Percentiles rank a stretch among this genome's conserved stretches.
Evolutionary conservation across 2,113 vertebrate species (phyloP).

Genomic region (Propithecus coquereli): DNA sequence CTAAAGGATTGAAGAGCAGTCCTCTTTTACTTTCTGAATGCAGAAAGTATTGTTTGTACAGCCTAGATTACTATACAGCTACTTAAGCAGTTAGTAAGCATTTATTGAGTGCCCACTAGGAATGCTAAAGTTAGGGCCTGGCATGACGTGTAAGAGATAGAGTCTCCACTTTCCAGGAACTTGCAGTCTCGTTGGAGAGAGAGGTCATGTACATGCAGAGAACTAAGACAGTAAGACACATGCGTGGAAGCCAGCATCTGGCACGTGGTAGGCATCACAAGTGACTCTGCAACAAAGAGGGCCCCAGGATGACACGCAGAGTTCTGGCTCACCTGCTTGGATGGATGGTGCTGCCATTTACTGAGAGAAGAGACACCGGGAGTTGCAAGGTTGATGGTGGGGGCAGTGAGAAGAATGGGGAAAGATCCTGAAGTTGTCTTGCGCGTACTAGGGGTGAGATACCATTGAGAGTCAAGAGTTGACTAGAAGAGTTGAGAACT

Average conservation of each 20-base stretch:
- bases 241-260: background rate
- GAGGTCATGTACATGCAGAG: background rate
- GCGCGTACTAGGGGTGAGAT: background rate
- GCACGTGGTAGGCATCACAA: background rate
- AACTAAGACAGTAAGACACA: background rate
- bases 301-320: background rate
- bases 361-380: background rate
- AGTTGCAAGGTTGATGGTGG: background rate
- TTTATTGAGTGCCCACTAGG: background rate
- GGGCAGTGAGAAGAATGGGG: background rate
- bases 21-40: background rate
- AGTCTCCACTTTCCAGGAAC: background rate
- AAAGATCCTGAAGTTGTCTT: background rate
- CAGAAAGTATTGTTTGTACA: background rate
- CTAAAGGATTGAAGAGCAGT: background rate
- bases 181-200: background rate
- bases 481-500: background rate
- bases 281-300: background rate
- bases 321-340: background rate
- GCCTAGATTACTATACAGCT: background rate
- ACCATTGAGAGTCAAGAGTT: background rate
- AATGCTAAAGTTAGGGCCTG: slow-evolving; percentile 1
- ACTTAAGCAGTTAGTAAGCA: background rate
- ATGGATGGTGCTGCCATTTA: background rate
- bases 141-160: background rate